Evolutionary conservation across 2,113 vertebrate species (phyloP), one percentile per base, ranked within the genome.

Genomic region (Vidua macroura): DNA sequence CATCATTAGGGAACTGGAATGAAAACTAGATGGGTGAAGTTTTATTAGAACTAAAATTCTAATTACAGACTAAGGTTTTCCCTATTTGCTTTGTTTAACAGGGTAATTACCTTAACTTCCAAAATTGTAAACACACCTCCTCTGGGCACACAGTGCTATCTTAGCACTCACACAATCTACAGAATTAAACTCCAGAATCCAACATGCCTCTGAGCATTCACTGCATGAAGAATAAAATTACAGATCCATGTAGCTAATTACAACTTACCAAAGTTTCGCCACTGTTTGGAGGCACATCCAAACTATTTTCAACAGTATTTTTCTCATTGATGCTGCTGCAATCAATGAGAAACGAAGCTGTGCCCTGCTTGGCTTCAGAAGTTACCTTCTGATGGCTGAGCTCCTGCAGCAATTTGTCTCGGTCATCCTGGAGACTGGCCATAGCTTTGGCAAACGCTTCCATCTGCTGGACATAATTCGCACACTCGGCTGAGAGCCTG

Each of bases 401-500:
- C 23, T 98, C 97, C 55, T 98, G 98, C 80, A 98, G 91, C 96
- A 98, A 92, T 86, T 98, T 92, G 93, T 99, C 98, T 55, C 98
- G 97, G 60, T 99, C 98, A 63, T 98, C 97, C 69, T 99, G 99
- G 53, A 99, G 98, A 79, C 98, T 98, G 94, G 98, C 98, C 98
- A 99, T 99, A 46, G 98, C 98, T 66, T 98, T 98, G 93, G 98
- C 98, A 97, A 99, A 99, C 0, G 98, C 98, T 8, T 97, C 96
- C 33, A 98, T 96, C 97, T 99, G 98, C 51, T 97, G 96, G 93
- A 51, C 86, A 27, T 96, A 98, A 13, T 23, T 73, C 43, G 55
- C 90, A 31, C 98, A 98, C 55, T 98, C 97, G 28, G 97, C 82
- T 7, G 93, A 93, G 9, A 97, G 96, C 69, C 93, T 97, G 81